These are phyloP conservation scores for Brachionus calyciflorus DNA, from an alignment of 1,140 invertebrate genomes.

Conservation along the genomic window DNA sequence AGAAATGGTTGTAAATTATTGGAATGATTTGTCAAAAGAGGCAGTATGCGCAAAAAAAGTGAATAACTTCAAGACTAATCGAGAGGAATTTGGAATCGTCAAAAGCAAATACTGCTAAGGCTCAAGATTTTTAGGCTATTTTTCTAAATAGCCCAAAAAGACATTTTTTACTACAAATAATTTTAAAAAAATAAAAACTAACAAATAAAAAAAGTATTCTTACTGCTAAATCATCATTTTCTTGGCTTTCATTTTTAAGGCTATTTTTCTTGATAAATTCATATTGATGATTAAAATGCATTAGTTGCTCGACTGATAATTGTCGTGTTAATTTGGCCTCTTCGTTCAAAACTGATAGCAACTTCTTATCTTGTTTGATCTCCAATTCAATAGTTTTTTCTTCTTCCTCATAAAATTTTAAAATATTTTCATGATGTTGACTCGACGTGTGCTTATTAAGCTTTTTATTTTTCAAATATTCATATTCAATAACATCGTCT, in stretches of 20 bases:
- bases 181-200: no score
- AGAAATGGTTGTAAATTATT: no score
- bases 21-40: no score
- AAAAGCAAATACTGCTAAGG: no score
- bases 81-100: no score
- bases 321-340: conserved; percentile 38
- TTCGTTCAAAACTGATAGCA: conserved; percentile 20
- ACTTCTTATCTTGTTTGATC: conserved; percentile 35
- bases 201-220: no score
- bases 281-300: conserved; percentile 37
- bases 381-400: conserved; percentile 32
- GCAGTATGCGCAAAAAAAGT: no score
- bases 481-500: background rate
- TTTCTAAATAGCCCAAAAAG: no score
- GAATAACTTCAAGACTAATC: no score
- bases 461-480: conserved; percentile 19
- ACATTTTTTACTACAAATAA: no score
- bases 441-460: background rate
- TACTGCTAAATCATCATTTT: background rate
- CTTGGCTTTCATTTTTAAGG: background rate
- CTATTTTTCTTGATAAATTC: background rate
- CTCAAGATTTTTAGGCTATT: no score
- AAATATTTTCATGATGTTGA: conserved; percentile 16
- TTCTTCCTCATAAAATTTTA: conserved; percentile 40
- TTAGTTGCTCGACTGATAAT: conserved; percentile 25